These are phyloP conservation scores for Carollia perspicillata DNA, from an alignment of 2,113 vertebrate species.

Conservation along the genomic window DNA sequence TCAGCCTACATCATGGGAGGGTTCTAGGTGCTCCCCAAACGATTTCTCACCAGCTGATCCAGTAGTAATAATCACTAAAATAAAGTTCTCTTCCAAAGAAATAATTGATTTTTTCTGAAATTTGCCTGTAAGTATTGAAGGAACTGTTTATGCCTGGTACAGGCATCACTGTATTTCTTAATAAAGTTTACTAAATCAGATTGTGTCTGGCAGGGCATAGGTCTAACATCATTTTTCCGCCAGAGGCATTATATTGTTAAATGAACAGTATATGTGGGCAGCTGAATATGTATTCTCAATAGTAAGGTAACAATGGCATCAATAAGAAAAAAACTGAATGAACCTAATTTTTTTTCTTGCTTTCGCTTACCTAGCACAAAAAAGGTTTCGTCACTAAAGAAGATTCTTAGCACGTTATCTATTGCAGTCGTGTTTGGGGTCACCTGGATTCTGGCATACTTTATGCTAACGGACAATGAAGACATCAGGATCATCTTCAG, in stretches of 20 bases:
- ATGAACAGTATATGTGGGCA: background rate
- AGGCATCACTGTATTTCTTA: background rate
- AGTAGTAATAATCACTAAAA: background rate
- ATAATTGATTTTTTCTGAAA: background rate
- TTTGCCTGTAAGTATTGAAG: background rate
- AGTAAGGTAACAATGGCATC: background rate
- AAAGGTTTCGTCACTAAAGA: constrained; percentile 75
- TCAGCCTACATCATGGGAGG: background rate
- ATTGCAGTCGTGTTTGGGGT: constrained; percentile 75
- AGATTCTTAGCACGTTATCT: constrained; percentile 74
- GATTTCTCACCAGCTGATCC: background rate
- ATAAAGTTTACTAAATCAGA: background rate
- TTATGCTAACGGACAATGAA: constrained; percentile 73
- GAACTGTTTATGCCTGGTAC: background rate
- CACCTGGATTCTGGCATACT: constrained; percentile 80
- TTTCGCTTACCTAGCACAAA: constrained; percentile 73
- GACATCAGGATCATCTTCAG: constrained; percentile 58
- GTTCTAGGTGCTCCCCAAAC: background rate
- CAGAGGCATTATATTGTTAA: background rate
- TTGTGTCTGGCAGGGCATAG: background rate
- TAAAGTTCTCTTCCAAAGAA: background rate
- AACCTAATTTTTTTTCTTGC: background rate
- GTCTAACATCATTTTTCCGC: background rate
- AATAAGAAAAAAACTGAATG: background rate
- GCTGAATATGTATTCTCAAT: background rate